Evolutionary conservation across 2,113 vertebrate genomes (phyloP), one percentile per base, ranked within the genome.

Genomic region (Argyrosomus japonicus): DNA sequence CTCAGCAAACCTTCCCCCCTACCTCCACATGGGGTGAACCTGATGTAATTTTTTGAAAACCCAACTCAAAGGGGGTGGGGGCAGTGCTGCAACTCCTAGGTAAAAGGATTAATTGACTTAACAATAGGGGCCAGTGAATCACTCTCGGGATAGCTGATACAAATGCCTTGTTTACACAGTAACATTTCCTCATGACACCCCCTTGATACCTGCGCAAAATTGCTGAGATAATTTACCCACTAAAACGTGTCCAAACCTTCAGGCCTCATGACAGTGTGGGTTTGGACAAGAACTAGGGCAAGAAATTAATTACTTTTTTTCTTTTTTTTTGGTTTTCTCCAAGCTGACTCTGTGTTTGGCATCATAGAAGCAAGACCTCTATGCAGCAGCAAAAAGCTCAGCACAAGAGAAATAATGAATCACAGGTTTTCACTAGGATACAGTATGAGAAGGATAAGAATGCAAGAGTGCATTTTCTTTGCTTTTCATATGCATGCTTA

Each of bases 61-160:
- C 27, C 1, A 14, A 60, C 76, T 71, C n/a, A 0, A 47, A 77
- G 50, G 48, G 56, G 54, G 78, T 54, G 53, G 48, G 13, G 18
- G 53, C 43, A 61, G 13, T 47, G 3, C 45, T 14, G 12, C 58
- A 86, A 82, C 70, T 62, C 48, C 57, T 10, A 83, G 74, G 86
- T 83, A 90, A 93, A 90, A 86, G 82, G 88, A 93, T 92, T 89
- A 92, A 93, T 92, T 92, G 85, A 87, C 63, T 79, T 79, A 88
- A 92, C 82, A 92, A 92, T 62, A 60, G 72, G 51, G 47, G 51
- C 79, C 18, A 23, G 51, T 76, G 53, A 83, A 90, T 88, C 83
- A 77, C 76, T 77, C 79, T 13, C 8, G 61, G 87, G 87, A 81
- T 84, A 81, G 56, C 53, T 51, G 54, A 77, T 81, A 86, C 50